These are phyloP conservation scores for Xiphophorus birchmanni DNA, from an alignment of 2,797 vertebrate species.

Conservation along the genomic window DNA sequence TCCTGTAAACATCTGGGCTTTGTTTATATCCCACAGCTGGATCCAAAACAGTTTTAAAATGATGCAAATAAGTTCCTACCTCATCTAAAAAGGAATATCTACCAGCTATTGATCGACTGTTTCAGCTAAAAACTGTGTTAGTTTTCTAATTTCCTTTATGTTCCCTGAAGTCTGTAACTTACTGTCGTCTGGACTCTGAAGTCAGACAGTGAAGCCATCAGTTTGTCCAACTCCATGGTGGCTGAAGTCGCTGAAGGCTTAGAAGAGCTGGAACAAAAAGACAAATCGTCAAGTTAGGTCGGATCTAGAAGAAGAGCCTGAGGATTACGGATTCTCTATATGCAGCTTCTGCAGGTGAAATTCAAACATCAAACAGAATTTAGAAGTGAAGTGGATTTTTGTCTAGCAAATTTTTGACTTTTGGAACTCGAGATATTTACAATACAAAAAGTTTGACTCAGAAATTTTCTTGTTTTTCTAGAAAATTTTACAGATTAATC, in stretches of 20 bases:
- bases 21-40: slow-evolving; percentile 34
- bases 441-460: too few relatives aligned
- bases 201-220: slow-evolving; percentile 94
- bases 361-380: not conserved
- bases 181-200: slow-evolving; percentile 92
- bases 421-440: too few relatives aligned
- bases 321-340: not conserved
- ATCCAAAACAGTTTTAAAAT: slow-evolving; percentile 7
- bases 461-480: too few relatives aligned
- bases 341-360: too few relatives aligned
- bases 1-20: not conserved
- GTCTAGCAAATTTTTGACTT: too few relatives aligned
- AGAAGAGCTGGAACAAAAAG: slow-evolving; percentile 62
- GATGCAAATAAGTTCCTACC: not conserved
- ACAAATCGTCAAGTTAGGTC: not conserved
- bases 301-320: not conserved
- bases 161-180: slow-evolving; percentile 41
- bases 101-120: not conserved
- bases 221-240: slow-evolving; percentile 90
- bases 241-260: slow-evolving; percentile 89
- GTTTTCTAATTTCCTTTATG: not conserved
- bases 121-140: not conserved
- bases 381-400: not conserved
- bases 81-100: not conserved
- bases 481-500: too few relatives aligned